phyloP scores from a whole-genome alignment of 2,797 vertebrate genomes.

The Acomys russatus region DNA sequence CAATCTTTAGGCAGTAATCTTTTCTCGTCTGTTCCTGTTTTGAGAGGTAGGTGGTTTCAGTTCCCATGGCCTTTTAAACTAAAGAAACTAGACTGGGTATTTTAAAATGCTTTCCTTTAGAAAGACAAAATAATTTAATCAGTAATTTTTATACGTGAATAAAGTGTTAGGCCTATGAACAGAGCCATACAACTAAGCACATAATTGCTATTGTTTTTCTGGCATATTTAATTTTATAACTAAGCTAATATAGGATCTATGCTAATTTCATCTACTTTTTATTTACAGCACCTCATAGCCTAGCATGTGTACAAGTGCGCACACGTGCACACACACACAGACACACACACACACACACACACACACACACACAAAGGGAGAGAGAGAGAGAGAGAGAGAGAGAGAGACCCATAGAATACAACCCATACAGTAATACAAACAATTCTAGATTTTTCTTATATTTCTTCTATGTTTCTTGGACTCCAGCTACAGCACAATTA shows the following conservation, averaged over 20 bases:
- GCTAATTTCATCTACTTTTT: slow-evolving; percentile 37
- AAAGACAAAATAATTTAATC: slow-evolving; percentile 50
- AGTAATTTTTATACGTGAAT: neutral
- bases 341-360: neutral
- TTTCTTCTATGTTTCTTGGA: slow-evolving; percentile 24
- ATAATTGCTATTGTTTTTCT: slow-evolving; percentile 19
- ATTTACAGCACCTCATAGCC: neutral
- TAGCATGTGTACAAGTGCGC: neutral
- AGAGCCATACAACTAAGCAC: slow-evolving; percentile 27
- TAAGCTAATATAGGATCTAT: slow-evolving; percentile 53
- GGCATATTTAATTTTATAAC: slow-evolving; percentile 34
- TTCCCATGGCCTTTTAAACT: slow-evolving; percentile 39
- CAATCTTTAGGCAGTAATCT: slow-evolving; percentile 23
- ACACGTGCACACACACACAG: neutral
- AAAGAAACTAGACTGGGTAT: neutral
- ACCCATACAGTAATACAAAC: neutral
- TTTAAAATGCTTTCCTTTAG: neutral
- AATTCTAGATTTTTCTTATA: neutral
- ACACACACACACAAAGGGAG: neutral
- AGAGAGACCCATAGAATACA: neutral
- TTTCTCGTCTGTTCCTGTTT: neutral
- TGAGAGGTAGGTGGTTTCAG: neutral
- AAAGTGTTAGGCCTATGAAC: neutral
- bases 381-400: neutral
- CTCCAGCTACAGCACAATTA: slow-evolving; percentile 41